Base-by-base conservation (phyloP, 2,797 vertebrate genomes). In the Ceryle rudis region DNA sequence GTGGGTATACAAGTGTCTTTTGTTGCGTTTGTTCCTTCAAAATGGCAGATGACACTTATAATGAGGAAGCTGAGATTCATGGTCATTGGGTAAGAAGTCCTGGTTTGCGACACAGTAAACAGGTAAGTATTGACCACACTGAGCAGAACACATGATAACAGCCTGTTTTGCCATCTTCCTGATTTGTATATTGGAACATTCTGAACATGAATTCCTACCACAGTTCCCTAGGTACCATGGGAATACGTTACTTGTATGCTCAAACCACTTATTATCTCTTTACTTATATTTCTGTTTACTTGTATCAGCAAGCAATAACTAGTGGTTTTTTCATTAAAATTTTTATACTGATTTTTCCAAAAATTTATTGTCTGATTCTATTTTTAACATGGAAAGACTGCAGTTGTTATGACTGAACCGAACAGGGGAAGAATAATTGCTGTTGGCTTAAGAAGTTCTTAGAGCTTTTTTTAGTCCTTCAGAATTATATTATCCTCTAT, bases 201-300 rank as follows among this genome's bases (percentile, higher is more conserved):
- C 13, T 41, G 39, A 41, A 41, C 39, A 14, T 41, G 39, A 41
- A 41, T 44, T 44, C 49, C 22, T 71, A 31, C 15, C 52, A 22
- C 1, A 5, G 6, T 39, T 70, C 20, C 26, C 35, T 60, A 29
- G 14, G 25, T 49, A 42, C 44, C 0, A 1, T 14, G n/a, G 33
- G 9, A 3, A 6, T 51, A 12, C 17, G 33, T 75, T 66, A 79
- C 11, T 13, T 58, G 13, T 58, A 23, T 37, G 22, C 25, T 46
- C 10, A 78, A 74, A 41, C 4, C 15, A 28, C 23, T 57, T 64
- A 16, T 3, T 65, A 22, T 31, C 17, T 65, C 15, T 72, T 73
- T 51, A 37, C 14, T 69, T 72, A 19, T 39, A 70, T 61, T 57
- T 82, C 1, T 0, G 23, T 65, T 80, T 54, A 33, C 20, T 70